Evolutionary conservation across 2,113 vertebrate species (phyloP).

Genomic region (Nyctereutes procyonoides): DNA sequence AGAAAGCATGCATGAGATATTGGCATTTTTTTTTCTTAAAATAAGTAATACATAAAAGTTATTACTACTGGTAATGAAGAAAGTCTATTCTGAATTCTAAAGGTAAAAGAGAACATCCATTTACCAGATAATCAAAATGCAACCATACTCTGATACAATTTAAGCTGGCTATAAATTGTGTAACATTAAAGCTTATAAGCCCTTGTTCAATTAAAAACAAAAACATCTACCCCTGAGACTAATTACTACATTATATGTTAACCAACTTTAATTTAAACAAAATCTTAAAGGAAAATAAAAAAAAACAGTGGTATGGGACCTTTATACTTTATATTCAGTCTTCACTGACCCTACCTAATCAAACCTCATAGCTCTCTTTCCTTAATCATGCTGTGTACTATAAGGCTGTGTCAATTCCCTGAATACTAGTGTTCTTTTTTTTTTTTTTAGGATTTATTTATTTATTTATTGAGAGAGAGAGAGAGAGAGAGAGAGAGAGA

Average conservation of each 20-base stretch:
- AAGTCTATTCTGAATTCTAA: conserved; percentile 52
- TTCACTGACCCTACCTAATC: neutral
- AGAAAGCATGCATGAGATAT: neutral
- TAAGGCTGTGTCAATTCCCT: neutral
- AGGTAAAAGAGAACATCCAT: neutral
- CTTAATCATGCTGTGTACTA: neutral
- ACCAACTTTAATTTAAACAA: neutral
- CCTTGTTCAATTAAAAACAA: conserved; percentile 51
- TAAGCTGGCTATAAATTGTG: neutral
- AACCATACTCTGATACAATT: neutral
- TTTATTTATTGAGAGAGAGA: no score
- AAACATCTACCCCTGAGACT: neutral
- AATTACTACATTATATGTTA: neutral
- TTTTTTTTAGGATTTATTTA: no score
- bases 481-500: no score
- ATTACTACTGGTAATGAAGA: neutral
- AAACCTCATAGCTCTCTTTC: neutral
- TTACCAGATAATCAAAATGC: neutral
- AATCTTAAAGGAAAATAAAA: neutral
- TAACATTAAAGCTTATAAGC: neutral
- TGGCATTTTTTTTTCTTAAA: neutral
- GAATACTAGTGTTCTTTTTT: neutral
- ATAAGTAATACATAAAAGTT: conserved; percentile 31
- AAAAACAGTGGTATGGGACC: neutral
- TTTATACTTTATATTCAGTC: conserved; percentile 36